Conservation (phyloP, 2,888 invertebrate species). For the Perithous albicinctus region DNA sequence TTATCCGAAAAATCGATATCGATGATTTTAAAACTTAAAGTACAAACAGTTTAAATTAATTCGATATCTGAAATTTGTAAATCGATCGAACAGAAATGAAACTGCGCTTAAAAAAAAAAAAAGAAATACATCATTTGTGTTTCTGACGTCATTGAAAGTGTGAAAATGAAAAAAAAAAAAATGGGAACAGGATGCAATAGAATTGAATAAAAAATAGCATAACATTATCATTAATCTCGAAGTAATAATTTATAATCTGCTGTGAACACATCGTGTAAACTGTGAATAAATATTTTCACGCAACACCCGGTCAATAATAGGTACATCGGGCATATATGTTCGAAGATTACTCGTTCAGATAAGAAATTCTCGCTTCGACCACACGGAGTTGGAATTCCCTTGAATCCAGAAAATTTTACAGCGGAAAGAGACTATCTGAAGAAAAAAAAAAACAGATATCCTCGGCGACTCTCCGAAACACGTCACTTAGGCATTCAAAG, state of each 20-base stretch:
- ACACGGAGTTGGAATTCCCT: background rate
- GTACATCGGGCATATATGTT: background rate
- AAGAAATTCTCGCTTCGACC: slow-evolving; percentile 2
- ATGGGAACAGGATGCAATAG: too few relatives aligned
- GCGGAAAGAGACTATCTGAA: background rate
- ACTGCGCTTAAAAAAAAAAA: too few relatives aligned
- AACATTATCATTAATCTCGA: background rate
- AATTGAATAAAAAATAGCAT: too few relatives aligned
- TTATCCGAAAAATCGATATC: too few relatives aligned
- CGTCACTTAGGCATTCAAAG: background rate
- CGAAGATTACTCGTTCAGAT: background rate
- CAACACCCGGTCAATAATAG: background rate
- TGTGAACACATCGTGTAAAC: background rate
- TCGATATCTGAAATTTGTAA: too few relatives aligned
- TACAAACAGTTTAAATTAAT: too few relatives aligned
- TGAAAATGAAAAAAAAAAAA: too few relatives aligned
- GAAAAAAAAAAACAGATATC: too few relatives aligned
- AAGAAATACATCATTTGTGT: too few relatives aligned
- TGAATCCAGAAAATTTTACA: background rate
- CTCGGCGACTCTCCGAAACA: background rate
- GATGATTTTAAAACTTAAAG: too few relatives aligned
- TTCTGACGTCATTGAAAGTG: too few relatives aligned
- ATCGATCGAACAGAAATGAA: too few relatives aligned
- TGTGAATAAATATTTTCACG: background rate
- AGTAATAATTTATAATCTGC: background rate